Evolutionary conservation across 2,113 vertebrate species (phyloP), one percentile per base, ranked within the genome.

Genomic region (Nymphicus hollandicus): DNA sequence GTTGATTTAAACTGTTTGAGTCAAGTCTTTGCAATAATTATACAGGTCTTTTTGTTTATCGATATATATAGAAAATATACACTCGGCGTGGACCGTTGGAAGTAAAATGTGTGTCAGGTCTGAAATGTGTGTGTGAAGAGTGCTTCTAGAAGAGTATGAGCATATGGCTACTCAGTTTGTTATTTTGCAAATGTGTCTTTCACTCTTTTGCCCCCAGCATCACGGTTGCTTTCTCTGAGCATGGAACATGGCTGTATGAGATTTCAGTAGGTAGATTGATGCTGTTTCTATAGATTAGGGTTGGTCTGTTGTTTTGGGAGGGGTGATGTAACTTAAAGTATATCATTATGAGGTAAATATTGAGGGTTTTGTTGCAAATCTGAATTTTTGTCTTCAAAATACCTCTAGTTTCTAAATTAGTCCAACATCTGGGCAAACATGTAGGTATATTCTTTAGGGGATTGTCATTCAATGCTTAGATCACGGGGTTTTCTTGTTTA

Each of bases 401-500:
- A 27, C 5, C 22, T 58, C 22, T n/a, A 13, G 73, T 84, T 95
- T 88, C 63, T 70, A 61, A 71, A 47, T 52, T 47, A 91, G 88
- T 73, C 8, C 4, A 47, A 65, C 56, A 23, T 87, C n/a, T 80
- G 86, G 88, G 64, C 35, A 72, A 68, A 35, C 47, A 11, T 52
- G 33, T 72, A 92, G 87, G 91, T 96, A 47, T 94, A 73, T 89
- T 74, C 53, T 72, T 47, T 3, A 24, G 58, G 20, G 95, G 60
- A 49, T 4, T 88, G 86, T 4, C 88, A 93, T 43, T 76, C 24
- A 7, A 47, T 33, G 60, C 80, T 68, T 77, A 87, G 92, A 89
- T 95, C 82, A 91, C 5, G 39, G 93, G 86, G 74, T 78, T 96
- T 63, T 97, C 93, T 96, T 72, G 69, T 97, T 96, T 96, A 61